phyloP scores from a whole-genome alignment of 1,140 invertebrate species.

The Temnothorax nylanderi region DNA sequence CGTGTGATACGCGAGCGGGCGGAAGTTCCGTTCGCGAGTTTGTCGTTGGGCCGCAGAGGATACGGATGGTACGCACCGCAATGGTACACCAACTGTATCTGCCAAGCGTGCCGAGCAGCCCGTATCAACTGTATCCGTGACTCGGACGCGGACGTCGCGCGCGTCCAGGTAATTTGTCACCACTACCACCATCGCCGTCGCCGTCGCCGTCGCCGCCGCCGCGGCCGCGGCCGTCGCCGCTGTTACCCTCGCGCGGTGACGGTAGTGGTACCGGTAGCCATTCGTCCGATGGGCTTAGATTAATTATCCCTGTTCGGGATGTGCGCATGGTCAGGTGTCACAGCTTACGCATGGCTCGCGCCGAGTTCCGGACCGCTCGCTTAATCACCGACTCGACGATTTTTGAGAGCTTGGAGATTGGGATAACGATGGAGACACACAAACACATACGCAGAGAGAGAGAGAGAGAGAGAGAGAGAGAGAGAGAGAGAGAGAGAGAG shows the following conservation, averaged over 20 bases:
- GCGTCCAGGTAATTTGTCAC: slow-evolving; percentile 80
- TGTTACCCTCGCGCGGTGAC: slow-evolving; percentile 21
- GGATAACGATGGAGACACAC: too few relatives aligned
- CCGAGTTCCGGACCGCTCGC: slow-evolving; percentile 32
- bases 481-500: too few relatives aligned
- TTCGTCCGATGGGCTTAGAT: slow-evolving; percentile 79
- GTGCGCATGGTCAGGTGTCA: slow-evolving; percentile 63
- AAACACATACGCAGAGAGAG: too few relatives aligned
- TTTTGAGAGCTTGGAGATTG: neutral
- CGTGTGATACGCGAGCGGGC: slow-evolving; percentile 15
- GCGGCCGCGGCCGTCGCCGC: neutral
- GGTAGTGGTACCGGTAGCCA: slow-evolving; percentile 43
- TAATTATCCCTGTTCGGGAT: slow-evolving; percentile 77
- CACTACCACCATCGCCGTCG: slow-evolving; percentile 52
- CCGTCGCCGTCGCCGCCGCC: neutral
- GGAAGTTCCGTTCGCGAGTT: slow-evolving; percentile 60
- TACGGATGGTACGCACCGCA: slow-evolving; percentile 44
- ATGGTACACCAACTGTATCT: slow-evolving; percentile 59
- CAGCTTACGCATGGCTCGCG: slow-evolving; percentile 57
- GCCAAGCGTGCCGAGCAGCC: slow-evolving; percentile 39
- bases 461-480: too few relatives aligned
- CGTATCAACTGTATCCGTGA: slow-evolving; percentile 59
- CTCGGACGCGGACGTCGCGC: slow-evolving; percentile 48
- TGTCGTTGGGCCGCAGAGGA: neutral
- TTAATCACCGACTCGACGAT: slow-evolving; percentile 57